A percentile compares a stretch with the other conserved stretches of the same genome.
Conservation (phyloP, 2,113 vertebrate genomes). For the Tympanuchus pallidicinctus region DNA sequence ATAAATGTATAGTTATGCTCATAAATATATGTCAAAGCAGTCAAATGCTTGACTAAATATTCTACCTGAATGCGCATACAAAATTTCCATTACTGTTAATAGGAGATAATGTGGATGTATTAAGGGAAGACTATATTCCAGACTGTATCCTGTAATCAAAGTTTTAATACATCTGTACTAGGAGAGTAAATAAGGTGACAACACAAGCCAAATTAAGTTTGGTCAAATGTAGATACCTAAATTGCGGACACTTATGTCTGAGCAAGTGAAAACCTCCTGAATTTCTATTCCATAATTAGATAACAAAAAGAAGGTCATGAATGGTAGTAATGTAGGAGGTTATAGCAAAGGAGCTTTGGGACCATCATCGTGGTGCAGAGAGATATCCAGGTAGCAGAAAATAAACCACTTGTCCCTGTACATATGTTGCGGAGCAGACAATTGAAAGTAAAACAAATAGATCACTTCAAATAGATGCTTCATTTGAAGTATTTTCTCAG, state of each 20-base stretch:
- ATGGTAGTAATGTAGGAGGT: not conserved
- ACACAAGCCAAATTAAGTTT: not conserved
- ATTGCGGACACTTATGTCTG: not conserved
- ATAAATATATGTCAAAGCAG: conserved; percentile 60
- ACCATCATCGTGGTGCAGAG: not conserved
- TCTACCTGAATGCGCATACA: conserved; percentile 14
- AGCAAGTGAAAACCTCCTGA: not conserved
- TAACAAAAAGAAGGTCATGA: not conserved
- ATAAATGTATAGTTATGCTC: conserved; percentile 46
- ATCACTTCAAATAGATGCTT: not conserved
- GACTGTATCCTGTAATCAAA: not conserved
- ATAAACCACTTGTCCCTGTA: not conserved
- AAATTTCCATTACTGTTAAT: conserved; percentile 60
- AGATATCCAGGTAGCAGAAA: not conserved
- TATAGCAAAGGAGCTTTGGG: not conserved
- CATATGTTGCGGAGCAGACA: not conserved
- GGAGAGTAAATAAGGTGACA: not conserved
- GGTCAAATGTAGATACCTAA: not conserved
- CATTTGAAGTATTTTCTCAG: not conserved
- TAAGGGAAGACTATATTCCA: conserved; percentile 19
- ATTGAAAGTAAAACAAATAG: not conserved
- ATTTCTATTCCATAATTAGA: not conserved
- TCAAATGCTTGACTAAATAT: conserved; percentile 26
- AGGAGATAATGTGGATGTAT: conserved; percentile 42
- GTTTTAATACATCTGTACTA: not conserved